phyloP scores from a whole-genome alignment of 2,797 vertebrate species.

The Vireo griseus region DNA sequence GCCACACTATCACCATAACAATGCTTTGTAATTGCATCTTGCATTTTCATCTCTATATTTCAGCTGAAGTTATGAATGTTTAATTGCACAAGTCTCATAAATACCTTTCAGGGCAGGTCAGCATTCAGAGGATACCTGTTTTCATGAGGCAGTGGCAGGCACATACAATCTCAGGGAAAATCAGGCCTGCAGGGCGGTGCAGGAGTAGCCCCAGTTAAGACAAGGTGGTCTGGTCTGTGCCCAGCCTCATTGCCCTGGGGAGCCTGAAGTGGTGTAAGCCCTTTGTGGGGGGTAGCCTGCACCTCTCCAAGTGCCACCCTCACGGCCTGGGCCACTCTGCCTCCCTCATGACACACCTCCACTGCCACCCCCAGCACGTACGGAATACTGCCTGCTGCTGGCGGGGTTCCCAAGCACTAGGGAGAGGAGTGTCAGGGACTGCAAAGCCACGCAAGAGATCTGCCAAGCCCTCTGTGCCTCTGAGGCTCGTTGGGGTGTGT shows the following conservation, averaged over 20 bases:
- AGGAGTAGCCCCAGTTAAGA: not conserved
- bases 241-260: not conserved
- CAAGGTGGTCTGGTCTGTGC: not conserved
- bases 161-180: not conserved
- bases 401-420: fast-evolving
- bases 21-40: not conserved
- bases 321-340: not conserved
- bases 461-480: not conserved
- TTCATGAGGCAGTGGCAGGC: not conserved
- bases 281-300: not conserved
- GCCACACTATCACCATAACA: not conserved
- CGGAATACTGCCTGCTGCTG: not conserved
- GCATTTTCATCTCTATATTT: not conserved
- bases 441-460: not conserved
- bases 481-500: not conserved
- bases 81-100: slow-evolving; percentile 9
- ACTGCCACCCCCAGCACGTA: fast-evolving
- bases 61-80: slow-evolving; percentile 2
- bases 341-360: not conserved
- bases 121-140: not conserved
- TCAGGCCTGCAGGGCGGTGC: not conserved
- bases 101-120: not conserved
- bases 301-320: not conserved
- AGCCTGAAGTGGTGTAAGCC: not conserved
- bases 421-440: not conserved